phyloP scores from a whole-genome alignment of 2,888 invertebrate genomes.

The Drosophila lacicola region DNA sequence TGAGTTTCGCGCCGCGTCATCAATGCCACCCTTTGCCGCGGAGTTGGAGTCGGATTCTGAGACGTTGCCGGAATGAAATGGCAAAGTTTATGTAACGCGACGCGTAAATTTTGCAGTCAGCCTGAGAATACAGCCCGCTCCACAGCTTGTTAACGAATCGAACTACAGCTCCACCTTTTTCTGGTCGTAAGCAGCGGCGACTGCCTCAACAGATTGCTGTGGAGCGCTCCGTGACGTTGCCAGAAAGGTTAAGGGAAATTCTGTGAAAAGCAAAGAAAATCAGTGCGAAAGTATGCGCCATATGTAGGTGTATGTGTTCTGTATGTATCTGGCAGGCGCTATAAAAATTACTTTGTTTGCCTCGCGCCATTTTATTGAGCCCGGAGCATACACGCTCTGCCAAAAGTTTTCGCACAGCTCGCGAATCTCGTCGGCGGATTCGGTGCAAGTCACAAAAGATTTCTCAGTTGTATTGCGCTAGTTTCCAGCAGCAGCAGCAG shows the following conservation, averaged over 20 bases:
- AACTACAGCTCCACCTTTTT: slow-evolving; percentile 78
- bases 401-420: slow-evolving; percentile 66
- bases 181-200: slow-evolving; percentile 38
- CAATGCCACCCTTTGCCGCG: slow-evolving; percentile 30
- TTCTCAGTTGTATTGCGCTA: slow-evolving; percentile 79
- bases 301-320: slow-evolving; percentile 9
- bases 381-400: slow-evolving; percentile 44
- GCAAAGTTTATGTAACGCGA: slow-evolving; percentile 70
- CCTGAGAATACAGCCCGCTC: slow-evolving; percentile 43
- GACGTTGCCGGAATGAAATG: slow-evolving; percentile 54
- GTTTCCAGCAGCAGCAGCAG: slow-evolving; percentile 44
- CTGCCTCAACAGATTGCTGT: slow-evolving; percentile 65
- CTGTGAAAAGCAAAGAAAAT: slow-evolving; percentile 40
- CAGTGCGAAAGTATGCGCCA: slow-evolving; percentile 48
- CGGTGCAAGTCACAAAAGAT: slow-evolving; percentile 53
- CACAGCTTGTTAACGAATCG: slow-evolving; percentile 72
- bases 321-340: slow-evolving; percentile 43
- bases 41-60: slow-evolving; percentile 1
- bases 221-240: slow-evolving; percentile 59
- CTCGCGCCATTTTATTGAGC: slow-evolving; percentile 78
- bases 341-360: slow-evolving; percentile 80
- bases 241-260: slow-evolving; percentile 34
- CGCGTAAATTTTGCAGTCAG: slow-evolving; percentile 73
- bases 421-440: slow-evolving; percentile 54
- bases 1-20: slow-evolving; percentile 64